Percentiles rank a stretch among this genome's conserved stretches.
phyloP scores from a whole-genome alignment of 2,888 invertebrate genomes.

The Apamea sordens region DNA sequence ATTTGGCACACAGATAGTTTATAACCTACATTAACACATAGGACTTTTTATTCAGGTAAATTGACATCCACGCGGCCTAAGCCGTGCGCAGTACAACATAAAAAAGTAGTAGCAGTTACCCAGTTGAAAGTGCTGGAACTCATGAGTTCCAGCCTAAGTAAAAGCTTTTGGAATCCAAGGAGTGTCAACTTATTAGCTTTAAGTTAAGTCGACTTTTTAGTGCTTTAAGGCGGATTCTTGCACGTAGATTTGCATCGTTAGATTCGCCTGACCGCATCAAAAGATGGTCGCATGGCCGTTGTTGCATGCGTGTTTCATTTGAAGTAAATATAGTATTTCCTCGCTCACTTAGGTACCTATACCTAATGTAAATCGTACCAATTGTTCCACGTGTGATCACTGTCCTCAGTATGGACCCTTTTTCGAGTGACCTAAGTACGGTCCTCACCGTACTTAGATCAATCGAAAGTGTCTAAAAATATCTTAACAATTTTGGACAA shows the following conservation, averaged over 20 bases:
- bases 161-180: not conserved
- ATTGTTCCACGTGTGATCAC: not conserved
- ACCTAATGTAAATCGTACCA: not conserved
- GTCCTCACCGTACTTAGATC: no score
- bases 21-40: no score
- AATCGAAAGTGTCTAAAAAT: no score
- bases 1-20: no score
- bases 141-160: not conserved
- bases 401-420: no score
- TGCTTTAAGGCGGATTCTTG: no score
- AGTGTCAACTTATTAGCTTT: not conserved
- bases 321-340: not conserved
- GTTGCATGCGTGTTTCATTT: not conserved
- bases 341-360: not conserved
- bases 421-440: not conserved
- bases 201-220: not conserved
- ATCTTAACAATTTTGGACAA: not conserved
- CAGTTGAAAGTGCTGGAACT: not conserved
- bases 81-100: no score
- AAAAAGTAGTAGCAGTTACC: not conserved
- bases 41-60: no score
- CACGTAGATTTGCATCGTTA: not conserved
- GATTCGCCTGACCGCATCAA: not conserved
- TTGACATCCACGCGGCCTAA: no score
- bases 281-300: no score